Evolutionary conservation across 2,888 invertebrate species (phyloP), one percentile per base, ranked within the genome.

Genomic region (Drosophila antonietae): DNA sequence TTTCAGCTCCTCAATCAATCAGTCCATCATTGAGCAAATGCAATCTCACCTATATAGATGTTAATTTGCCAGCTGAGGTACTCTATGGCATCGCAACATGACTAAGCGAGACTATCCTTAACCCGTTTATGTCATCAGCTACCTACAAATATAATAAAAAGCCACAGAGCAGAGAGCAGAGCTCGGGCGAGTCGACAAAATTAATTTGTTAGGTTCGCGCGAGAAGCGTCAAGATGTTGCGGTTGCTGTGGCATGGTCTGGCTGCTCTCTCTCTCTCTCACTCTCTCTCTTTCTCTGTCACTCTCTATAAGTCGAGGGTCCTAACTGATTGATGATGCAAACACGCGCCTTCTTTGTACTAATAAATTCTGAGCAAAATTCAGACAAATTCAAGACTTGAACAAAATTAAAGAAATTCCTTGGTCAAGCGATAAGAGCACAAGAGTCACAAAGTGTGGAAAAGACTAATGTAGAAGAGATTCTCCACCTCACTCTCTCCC

Each of bases 361-460:
- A 89, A 91, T 91, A 91, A 91, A 91, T 91, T 91, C 73, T 85
- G 78, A 84, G 76, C 90, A 84, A 91, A 91, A 91, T 90, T 91
- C 86, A 84, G 84, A 91, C 91, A 90, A 89, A 90, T 87, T 82
- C 90, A 81, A 61, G 65, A 47, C 79, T 78, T 75, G 86, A 86
- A 86, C 72, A 76, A 68, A 77, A 67, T 64, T 67, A 81, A 69
- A 79, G 72, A 88, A 89, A 85, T 85, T 82, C 85, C 68, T 58
- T 62, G 51, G 39, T 12, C 53, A 46, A 51, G 59, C 74, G 86
- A 88, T 83, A 89, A 88, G 80, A 88, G 77, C 66, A 62, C 44
- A 83, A 33, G 33, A 57, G 33, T n/a, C 49, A 35, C 47, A 35
- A 58, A 61, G 87, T 73, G 84, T 69, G 69, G 57, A 86, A 73